These are phyloP conservation scores for Chromis chromis DNA, from an alignment of 2,797 vertebrate species.

Conservation along the genomic window DNA sequence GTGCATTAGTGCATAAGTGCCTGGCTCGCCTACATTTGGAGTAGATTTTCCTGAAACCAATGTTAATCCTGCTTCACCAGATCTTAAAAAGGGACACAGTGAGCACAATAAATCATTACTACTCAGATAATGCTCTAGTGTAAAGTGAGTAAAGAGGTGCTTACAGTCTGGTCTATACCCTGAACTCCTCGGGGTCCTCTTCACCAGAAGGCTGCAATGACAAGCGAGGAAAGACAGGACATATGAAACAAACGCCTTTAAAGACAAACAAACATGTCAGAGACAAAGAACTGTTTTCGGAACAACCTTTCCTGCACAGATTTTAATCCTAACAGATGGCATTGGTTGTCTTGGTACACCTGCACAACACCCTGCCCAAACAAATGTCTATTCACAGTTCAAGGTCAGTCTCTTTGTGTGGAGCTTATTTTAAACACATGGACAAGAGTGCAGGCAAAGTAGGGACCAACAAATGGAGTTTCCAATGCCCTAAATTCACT, in stretches of 20 bases:
- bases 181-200: slow-evolving; percentile 86
- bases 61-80: slow-evolving; percentile 55
- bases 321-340: slow-evolving; percentile 13
- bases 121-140: not conserved
- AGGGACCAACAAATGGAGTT: not conserved
- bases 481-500: not conserved
- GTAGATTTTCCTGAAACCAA: slow-evolving; percentile 50
- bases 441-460: not conserved
- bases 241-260: slow-evolving; percentile 3
- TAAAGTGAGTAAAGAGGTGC: slow-evolving; percentile 47
- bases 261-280: slow-evolving; percentile 5
- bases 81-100: slow-evolving; percentile 21
- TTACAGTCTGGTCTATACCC: slow-evolving; percentile 90
- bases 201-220: slow-evolving; percentile 85
- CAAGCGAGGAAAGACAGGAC: slow-evolving; percentile 24
- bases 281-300: not conserved
- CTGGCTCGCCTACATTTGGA: slow-evolving; percentile 46
- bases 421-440: not conserved
- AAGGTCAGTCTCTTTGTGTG: slow-evolving; percentile 6
- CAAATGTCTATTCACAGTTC: not conserved
- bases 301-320: not conserved
- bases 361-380: not conserved
- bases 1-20: slow-evolving; percentile 43
- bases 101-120: slow-evolving; percentile 12
- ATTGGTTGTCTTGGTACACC: not conserved